Base-by-base conservation (phyloP, 2,113 vertebrate genomes). In the Catharus minimus region DNA sequence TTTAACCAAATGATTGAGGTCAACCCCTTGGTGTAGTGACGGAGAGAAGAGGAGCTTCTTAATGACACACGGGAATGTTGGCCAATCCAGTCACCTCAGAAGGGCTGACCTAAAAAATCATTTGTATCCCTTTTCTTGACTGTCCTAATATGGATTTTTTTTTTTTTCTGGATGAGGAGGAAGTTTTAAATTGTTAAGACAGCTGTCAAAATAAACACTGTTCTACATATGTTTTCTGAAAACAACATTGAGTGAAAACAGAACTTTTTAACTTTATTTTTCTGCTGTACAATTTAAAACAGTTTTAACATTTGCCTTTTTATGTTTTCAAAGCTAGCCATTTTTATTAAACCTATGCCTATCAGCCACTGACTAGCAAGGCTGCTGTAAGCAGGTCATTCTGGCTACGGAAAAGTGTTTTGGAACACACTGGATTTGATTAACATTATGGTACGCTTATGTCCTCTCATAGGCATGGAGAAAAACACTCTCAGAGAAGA, bases 241-340 rank as follows among this genome's bases (percentile, higher is more conserved):
- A 98, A 97, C 97, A 96, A 92, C 97, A 95, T 93, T 96, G 97
- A 97, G 97, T 97, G 96, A 97, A 97, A 97, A 97, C 96, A 97
- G 97, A 98, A 96, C 97, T 98, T 98, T 98, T 98, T 97, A 98
- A 98, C 97, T 98, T 98, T 98, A 98, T 98, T 98, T 98, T 98
- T 98, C 98, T 98, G 98, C 98, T 98, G 97, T 98, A 98, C 97
- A 97, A 98, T 97, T 98, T 98, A 98, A 97, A 97, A 97, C 97
- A 68, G 97, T 98, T 98, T 98, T 98, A 98, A 98, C 98, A 98
- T 98, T 98, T 98, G 98, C 98, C 98, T 98, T 98, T 98, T 98
- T 98, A 97, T 98, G 97, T 98, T 98, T 98, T 97, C 97, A 97
- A 95, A 97, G 97, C 97, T 98, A 98, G 98, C 97, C 97, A 98